These are phyloP conservation scores for Dryobota labecula DNA, from an alignment of 2,888 invertebrate species.

Conservation along the genomic window DNA sequence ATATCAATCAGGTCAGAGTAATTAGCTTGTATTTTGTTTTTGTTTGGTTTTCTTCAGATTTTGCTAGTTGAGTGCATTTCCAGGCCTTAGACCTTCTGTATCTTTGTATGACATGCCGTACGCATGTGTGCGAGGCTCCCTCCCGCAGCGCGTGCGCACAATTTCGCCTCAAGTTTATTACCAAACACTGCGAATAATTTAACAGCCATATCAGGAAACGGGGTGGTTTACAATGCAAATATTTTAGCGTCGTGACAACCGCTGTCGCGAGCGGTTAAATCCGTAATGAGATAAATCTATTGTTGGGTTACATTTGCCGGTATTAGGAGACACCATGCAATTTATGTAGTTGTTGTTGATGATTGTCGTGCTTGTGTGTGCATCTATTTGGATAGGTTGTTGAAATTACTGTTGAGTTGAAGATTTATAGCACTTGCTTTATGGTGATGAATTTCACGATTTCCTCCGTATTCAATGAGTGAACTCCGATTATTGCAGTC, in stretches of 20 bases:
- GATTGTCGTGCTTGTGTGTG: constrained; percentile 28
- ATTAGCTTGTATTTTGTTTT: neutral
- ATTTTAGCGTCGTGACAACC: constrained; percentile 77
- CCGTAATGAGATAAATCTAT: constrained; percentile 78
- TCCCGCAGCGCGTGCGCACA: constrained; percentile 76
- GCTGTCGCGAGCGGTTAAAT: constrained; percentile 78
- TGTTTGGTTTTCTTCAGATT: neutral
- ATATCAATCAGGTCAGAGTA: too few species aligned
- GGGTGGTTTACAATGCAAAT: constrained; percentile 74
- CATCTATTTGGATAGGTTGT: constrained; percentile 28
- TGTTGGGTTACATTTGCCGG: constrained; percentile 57
- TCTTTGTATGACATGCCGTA: neutral
- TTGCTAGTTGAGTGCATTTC: neutral
- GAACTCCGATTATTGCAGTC: too few species aligned
- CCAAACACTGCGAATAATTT: constrained; percentile 73
- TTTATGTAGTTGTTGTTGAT: constrained; percentile 52
- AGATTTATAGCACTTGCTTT: constrained; percentile 27
- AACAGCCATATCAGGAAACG: constrained; percentile 76
- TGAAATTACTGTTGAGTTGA: constrained; percentile 24
- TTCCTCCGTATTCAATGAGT: neutral
- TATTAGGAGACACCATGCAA: constrained; percentile 54
- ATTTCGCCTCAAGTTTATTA: constrained; percentile 74
- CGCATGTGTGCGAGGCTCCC: constrained; percentile 34
- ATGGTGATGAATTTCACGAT: neutral
- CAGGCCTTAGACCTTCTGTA: constrained; percentile 28